Percentiles rank a stretch among this genome's conserved stretches.
These are phyloP conservation scores for Aproaerema taeniolella DNA, from an alignment of 2,888 invertebrate species.

Conservation along the genomic window DNA sequence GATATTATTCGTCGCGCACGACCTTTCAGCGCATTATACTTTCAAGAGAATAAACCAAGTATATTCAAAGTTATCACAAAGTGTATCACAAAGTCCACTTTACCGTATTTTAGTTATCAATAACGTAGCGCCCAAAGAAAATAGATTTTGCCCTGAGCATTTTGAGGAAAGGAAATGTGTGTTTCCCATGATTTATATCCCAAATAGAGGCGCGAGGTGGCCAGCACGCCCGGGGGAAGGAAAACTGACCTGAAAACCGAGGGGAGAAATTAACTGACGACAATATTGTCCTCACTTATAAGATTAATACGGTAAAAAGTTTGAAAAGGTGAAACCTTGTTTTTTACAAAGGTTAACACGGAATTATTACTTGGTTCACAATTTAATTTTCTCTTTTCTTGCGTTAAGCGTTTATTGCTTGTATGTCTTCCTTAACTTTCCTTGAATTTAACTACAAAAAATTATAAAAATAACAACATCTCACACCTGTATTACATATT, in stretches of 20 bases:
- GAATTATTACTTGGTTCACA: too few relatives aligned
- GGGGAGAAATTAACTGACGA: background rate
- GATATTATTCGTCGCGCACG: background rate
- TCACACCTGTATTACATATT: too few relatives aligned
- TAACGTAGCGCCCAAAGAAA: conserved; percentile 47
- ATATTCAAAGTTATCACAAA: conserved; percentile 9
- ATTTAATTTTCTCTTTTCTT: too few relatives aligned
- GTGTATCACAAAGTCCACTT: conserved; percentile 13
- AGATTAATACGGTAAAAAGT: too few relatives aligned
- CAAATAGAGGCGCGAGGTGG: conserved; percentile 59
- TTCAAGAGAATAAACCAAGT: conserved; percentile 3
- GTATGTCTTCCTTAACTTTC: too few relatives aligned
- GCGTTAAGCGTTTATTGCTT: too few relatives aligned
- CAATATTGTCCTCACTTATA: background rate
- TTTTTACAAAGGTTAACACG: too few relatives aligned
- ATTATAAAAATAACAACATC: too few relatives aligned
- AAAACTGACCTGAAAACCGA: background rate
- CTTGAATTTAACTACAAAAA: too few relatives aligned
- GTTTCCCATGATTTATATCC: conserved; percentile 72
- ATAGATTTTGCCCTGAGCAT: conserved; percentile 57
- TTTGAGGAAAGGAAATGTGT: conserved; percentile 71
- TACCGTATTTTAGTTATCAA: conserved; percentile 43
- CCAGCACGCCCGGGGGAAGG: conserved; percentile 16
- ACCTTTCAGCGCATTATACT: background rate
- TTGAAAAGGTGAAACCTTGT: too few relatives aligned